Conservation (phyloP, 2,113 vertebrate genomes). For the Rafetus swinhoei region DNA sequence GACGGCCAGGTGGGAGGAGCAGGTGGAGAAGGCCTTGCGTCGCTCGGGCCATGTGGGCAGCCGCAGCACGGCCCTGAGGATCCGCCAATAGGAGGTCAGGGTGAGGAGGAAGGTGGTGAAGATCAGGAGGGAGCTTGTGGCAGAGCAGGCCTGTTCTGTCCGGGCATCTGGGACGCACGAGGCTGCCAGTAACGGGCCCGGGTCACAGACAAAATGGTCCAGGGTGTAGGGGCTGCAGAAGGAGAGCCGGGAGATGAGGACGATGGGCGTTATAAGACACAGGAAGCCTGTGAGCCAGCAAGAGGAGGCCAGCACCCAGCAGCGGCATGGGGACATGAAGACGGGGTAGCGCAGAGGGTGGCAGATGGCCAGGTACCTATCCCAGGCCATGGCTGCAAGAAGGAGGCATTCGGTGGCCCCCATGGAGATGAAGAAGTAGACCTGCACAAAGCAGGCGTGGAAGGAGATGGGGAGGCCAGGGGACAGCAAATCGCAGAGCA, state of each 20-base stretch:
- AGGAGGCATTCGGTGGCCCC: conserved; percentile 48
- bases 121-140: conserved; percentile 48
- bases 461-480: conserved; percentile 28
- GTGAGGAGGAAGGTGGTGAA: conserved; percentile 54
- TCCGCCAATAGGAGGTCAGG: conserved; percentile 44
- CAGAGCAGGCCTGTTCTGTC: conserved; percentile 41
- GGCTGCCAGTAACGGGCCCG: conserved; percentile 24
- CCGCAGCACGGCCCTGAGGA: conserved; percentile 57
- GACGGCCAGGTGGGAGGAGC: conserved; percentile 59
- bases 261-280: conserved; percentile 51
- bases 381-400: conserved; percentile 66
- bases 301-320: neutral
- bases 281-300: conserved; percentile 65
- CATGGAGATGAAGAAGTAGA: conserved; percentile 60
- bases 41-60: conserved; percentile 33
- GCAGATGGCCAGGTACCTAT: conserved; percentile 69
- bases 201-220: too few relatives aligned
- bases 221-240: neutral
- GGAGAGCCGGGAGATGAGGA: conserved; percentile 61
- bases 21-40: conserved; percentile 64
- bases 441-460: conserved; percentile 59
- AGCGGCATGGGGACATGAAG: conserved; percentile 36
- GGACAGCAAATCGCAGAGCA: conserved; percentile 41
- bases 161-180: conserved; percentile 54
- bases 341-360: conserved; percentile 45